These are phyloP conservation scores for Philereme vetulata DNA, from an alignment of 2,888 invertebrate species.

Conservation along the genomic window DNA sequence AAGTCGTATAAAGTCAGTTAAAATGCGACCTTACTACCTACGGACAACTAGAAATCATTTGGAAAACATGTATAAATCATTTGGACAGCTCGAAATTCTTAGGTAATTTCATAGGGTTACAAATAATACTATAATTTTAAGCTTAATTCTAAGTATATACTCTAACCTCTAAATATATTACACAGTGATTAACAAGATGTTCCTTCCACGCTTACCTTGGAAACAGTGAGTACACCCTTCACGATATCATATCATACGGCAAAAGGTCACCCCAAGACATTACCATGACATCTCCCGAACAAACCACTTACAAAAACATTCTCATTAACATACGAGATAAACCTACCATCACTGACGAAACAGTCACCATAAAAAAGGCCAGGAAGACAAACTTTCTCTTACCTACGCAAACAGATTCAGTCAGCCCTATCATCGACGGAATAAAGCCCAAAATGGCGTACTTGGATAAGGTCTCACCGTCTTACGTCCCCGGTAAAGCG, in stretches of 20 bases:
- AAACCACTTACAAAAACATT: constrained; percentile 73
- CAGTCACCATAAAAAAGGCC: constrained; percentile 64
- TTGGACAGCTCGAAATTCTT: background rate
- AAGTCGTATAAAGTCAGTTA: too few relatives aligned
- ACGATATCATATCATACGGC: constrained; percentile 62
- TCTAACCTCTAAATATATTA: constrained; percentile 36
- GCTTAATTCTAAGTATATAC: background rate
- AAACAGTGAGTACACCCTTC: constrained; percentile 80
- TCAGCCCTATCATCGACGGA: constrained; percentile 58
- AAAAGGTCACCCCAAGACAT: constrained; percentile 77
- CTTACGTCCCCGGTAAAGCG: constrained; percentile 87
- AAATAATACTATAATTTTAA: too few relatives aligned
- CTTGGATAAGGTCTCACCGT: constrained; percentile 64
- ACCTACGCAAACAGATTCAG: constrained; percentile 64
- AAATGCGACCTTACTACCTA: too few relatives aligned
- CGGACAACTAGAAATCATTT: too few relatives aligned
- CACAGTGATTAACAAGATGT: constrained; percentile 44
- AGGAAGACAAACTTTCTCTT: constrained; percentile 67
- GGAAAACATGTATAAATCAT: too few relatives aligned
- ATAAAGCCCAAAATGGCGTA: constrained; percentile 75
- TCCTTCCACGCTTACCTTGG: constrained; percentile 52
- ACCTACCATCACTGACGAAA: constrained; percentile 68
- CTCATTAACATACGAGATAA: constrained; percentile 72
- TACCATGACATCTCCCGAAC: constrained; percentile 77
- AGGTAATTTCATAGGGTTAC: background rate